Percentiles rank a stretch among this genome's conserved stretches.
phyloP scores from a whole-genome alignment of 2,113 vertebrate species.

The Petrocephalus zakoni region DNA sequence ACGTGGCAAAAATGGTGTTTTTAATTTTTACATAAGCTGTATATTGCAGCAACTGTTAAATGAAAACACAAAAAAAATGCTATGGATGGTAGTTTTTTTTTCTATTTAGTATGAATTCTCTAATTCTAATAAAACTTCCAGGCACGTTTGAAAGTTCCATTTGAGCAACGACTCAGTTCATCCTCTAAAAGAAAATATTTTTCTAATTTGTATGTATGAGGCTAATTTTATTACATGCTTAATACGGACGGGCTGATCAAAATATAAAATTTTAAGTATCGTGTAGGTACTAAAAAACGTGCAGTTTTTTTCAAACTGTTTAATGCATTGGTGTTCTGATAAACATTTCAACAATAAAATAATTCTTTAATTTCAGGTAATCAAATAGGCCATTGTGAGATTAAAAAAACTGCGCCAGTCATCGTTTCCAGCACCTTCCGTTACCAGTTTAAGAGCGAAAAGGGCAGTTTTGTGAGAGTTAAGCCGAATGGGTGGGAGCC shows the following conservation, averaged over 20 bases:
- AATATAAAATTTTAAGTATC: not conserved
- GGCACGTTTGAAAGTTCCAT: not conserved
- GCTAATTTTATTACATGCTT: too few species aligned
- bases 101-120: not conserved
- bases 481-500: not conserved
- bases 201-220: not conserved
- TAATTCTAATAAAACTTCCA: not conserved
- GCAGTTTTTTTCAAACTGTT: not conserved
- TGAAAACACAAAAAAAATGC: too few species aligned
- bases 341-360: not conserved
- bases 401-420: not conserved
- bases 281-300: not conserved
- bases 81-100: not conserved
- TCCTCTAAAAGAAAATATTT: not conserved
- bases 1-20: not conserved
- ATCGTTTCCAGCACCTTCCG: not conserved
- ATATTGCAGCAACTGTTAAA: not conserved
- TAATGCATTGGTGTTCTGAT: not conserved
- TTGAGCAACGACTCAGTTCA: not conserved
- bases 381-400: not conserved
- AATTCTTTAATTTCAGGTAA: not conserved
- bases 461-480: not conserved
- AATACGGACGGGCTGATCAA: not conserved
- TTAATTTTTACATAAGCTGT: not conserved
- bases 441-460: not conserved